Percentiles rank a stretch among this genome's conserved stretches.
phyloP scores from a whole-genome alignment of 92 coral and sea anemone species.

The Blastomussa wellsi region DNA sequence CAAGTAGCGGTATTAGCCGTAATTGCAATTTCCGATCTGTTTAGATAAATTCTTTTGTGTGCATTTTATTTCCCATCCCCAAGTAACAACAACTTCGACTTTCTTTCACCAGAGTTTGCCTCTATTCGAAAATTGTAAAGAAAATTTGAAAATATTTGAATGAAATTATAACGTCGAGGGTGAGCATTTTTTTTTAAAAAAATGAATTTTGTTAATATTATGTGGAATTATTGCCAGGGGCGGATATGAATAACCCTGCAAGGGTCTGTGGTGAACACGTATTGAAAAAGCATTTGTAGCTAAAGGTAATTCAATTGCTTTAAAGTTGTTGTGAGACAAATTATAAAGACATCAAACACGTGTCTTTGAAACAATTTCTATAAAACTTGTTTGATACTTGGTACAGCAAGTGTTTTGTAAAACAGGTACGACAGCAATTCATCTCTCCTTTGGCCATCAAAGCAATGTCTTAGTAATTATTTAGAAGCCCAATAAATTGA shows the following conservation, averaged over 20 bases:
- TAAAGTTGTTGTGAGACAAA: constrained; percentile 26
- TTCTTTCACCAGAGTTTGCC: background rate
- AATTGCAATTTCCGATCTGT: constrained; percentile 13
- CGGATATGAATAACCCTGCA: constrained; percentile 3
- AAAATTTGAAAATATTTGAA: background rate
- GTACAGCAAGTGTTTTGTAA: constrained; percentile 13
- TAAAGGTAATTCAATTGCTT: constrained; percentile 25
- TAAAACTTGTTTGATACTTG: constrained; percentile 3
- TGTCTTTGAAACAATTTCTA: constrained; percentile 30
- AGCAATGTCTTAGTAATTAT: constrained; percentile 13
- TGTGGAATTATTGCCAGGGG: constrained; percentile 21
- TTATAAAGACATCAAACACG: constrained; percentile 54
- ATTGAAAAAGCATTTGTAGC: constrained; percentile 23
- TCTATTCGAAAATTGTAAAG: background rate
- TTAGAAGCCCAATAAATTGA: background rate
- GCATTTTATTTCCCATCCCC: constrained; percentile 8
- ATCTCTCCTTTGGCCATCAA: background rate
- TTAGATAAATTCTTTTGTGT: constrained; percentile 24
- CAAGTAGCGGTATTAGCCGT: constrained; percentile 7
- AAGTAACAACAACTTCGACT: background rate
- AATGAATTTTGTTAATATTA: constrained; percentile 22
- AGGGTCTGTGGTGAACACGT: constrained; percentile 11
- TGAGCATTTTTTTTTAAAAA: too few relatives aligned
- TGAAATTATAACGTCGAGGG: background rate
- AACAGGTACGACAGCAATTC: background rate